These are phyloP conservation scores for Pelecanoides urinatrix DNA, from an alignment of 2,113 vertebrate genomes.

Conservation along the genomic window DNA sequence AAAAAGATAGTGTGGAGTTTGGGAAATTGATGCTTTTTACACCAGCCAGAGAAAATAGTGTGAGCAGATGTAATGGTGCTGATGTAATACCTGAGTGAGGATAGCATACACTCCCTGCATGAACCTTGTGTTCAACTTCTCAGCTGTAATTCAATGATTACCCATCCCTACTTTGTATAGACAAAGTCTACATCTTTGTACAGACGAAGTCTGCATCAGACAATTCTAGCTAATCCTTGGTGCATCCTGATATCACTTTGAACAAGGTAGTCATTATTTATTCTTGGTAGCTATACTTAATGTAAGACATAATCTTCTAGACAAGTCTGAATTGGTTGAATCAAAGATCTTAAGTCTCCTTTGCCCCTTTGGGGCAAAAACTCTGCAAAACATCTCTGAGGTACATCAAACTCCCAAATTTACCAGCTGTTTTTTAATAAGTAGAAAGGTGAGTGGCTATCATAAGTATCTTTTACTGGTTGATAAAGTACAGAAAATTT, in stretches of 20 bases:
- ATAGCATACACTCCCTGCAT: background rate
- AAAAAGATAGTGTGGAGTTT: background rate
- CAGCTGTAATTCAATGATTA: background rate
- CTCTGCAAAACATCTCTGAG: background rate
- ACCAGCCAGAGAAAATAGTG: background rate
- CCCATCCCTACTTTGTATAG: background rate
- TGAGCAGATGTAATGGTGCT: background rate
- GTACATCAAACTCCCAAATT: background rate
- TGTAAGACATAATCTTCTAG: background rate
- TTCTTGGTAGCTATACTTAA: background rate
- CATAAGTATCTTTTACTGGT: background rate
- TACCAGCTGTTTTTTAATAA: background rate
- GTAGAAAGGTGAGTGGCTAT: background rate
- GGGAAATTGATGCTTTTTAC: background rate
- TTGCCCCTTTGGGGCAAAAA: background rate
- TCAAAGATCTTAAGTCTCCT: background rate
- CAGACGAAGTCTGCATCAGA: background rate
- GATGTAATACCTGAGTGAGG: background rate
- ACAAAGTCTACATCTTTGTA: background rate
- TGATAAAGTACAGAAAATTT: background rate
- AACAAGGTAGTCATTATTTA: background rate
- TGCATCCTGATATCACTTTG: background rate
- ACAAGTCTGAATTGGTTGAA: background rate
- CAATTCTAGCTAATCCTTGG: background rate
- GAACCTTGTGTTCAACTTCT: background rate